These are phyloP conservation scores for Parazoanthus swiftii DNA, from an alignment of 92 coral and sea anemone genomes.

Conservation along the genomic window DNA sequence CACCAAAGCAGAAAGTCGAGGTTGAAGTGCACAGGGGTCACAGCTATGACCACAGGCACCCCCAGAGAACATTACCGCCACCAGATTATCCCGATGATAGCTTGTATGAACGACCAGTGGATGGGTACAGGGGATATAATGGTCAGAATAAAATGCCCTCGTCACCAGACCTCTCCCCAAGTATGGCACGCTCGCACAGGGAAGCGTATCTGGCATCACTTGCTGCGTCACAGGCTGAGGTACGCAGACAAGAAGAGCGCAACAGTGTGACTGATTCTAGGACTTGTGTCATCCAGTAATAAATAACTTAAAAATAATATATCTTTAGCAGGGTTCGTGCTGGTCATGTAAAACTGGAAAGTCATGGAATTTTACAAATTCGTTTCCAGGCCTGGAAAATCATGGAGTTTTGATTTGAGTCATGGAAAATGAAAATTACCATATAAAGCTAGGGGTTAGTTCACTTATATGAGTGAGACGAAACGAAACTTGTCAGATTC, in stretches of 20 bases:
- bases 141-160: neutral
- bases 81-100: slow-evolving; percentile 49
- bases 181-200: slow-evolving; percentile 78
- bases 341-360: no score
- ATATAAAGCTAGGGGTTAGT: no score
- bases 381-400: no score
- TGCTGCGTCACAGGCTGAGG: slow-evolving; percentile 51
- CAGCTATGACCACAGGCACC: slow-evolving; percentile 42
- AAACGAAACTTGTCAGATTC: no score
- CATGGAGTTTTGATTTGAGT: no score
- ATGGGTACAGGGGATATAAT: slow-evolving; percentile 37
- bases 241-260: slow-evolving; percentile 7
- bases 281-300: slow-evolving; percentile 71
- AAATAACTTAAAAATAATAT: no score
- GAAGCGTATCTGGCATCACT: slow-evolving; percentile 89
- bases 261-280: slow-evolving; percentile 57
- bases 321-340: no score
- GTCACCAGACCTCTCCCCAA: slow-evolving; percentile 47
- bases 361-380: no score
- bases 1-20: slow-evolving; percentile 20
- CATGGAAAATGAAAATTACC: no score
- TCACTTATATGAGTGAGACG: no score
- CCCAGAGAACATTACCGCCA: slow-evolving; percentile 43
- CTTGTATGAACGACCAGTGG: slow-evolving; percentile 76
- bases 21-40: slow-evolving; percentile 45